Evolutionary conservation across 2,888 invertebrate genomes (phyloP).

Genomic region (Ophion ellenae): DNA sequence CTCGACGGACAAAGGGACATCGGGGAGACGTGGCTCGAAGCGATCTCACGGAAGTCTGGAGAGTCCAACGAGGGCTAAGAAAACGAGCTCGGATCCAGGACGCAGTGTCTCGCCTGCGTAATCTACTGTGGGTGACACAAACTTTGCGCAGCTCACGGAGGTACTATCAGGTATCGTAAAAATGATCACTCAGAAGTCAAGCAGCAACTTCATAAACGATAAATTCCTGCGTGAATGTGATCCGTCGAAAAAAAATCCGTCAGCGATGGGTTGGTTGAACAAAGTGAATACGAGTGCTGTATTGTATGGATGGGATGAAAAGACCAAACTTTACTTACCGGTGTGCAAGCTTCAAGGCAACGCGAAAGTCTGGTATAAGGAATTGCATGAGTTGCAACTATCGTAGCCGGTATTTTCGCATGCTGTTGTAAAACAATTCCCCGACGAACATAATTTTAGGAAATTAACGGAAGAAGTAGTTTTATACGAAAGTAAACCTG

Average conservation of each 20-base stretch:
- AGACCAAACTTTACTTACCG: slow-evolving; percentile 61
- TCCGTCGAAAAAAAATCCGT: slow-evolving; percentile 41
- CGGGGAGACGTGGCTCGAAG: too few species aligned
- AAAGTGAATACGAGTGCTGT: slow-evolving; percentile 50
- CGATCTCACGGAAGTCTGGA: background rate
- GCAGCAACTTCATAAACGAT: slow-evolving; percentile 61
- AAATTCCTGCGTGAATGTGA: slow-evolving; percentile 67
- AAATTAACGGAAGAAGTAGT: slow-evolving; percentile 45
- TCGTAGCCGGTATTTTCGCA: slow-evolving; percentile 60
- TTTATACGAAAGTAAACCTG: slow-evolving; percentile 46
- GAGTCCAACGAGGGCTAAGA: background rate
- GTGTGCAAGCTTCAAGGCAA: slow-evolving; percentile 58
- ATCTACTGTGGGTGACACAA: background rate
- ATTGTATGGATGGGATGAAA: slow-evolving; percentile 63
- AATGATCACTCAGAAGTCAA: slow-evolving; percentile 37
- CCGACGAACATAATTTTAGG: slow-evolving; percentile 60
- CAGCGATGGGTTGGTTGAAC: slow-evolving; percentile 61
- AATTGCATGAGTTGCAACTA: slow-evolving; percentile 37
- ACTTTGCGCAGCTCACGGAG: slow-evolving; percentile 54
- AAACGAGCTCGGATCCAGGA: background rate
- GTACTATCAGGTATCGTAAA: slow-evolving; percentile 53
- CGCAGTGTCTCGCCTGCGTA: background rate
- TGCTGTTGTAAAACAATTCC: slow-evolving; percentile 57
- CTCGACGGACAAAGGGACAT: background rate
- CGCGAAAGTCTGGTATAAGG: slow-evolving; percentile 65